phyloP scores from a whole-genome alignment of 2,113 vertebrate genomes.

The Bettongia penicillata region DNA sequence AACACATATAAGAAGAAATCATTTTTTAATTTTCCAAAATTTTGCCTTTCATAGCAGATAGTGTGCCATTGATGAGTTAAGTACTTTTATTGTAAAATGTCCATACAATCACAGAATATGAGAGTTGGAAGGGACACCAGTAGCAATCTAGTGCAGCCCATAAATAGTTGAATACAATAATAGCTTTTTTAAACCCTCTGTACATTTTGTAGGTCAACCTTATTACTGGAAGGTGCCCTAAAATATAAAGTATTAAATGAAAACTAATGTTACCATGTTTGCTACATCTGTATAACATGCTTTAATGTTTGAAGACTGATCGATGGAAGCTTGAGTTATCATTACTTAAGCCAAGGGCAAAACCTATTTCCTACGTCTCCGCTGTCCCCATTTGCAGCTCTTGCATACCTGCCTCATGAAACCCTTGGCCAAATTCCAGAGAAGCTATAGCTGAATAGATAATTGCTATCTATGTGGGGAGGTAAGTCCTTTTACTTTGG shows the following conservation, averaged over 20 bases:
- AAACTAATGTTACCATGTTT: background rate
- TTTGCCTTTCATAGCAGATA: constrained; percentile 20
- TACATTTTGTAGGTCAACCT: background rate
- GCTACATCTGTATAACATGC: background rate
- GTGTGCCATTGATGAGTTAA: background rate
- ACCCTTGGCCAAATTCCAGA: background rate
- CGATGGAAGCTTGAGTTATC: background rate
- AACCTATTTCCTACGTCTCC: background rate
- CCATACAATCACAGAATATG: background rate
- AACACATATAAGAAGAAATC: constrained; percentile 13
- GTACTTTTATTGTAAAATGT: background rate
- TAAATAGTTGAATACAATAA: background rate
- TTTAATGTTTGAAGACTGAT: background rate
- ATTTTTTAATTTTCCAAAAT: constrained; percentile 37
- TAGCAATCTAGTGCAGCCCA: background rate
- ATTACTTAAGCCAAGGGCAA: background rate
- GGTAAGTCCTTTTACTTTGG: background rate
- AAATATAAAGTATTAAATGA: background rate
- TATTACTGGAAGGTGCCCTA: background rate
- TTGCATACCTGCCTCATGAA: background rate
- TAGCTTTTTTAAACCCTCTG: background rate
- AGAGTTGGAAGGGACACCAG: background rate
- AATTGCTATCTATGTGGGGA: background rate
- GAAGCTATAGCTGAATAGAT: background rate
- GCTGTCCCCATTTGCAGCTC: background rate